A percentile compares a stretch with the other conserved stretches of the same genome.
These are phyloP conservation scores for Micronycteris hirsuta DNA, from an alignment of 2,113 vertebrate genomes.

Conservation along the genomic window DNA sequence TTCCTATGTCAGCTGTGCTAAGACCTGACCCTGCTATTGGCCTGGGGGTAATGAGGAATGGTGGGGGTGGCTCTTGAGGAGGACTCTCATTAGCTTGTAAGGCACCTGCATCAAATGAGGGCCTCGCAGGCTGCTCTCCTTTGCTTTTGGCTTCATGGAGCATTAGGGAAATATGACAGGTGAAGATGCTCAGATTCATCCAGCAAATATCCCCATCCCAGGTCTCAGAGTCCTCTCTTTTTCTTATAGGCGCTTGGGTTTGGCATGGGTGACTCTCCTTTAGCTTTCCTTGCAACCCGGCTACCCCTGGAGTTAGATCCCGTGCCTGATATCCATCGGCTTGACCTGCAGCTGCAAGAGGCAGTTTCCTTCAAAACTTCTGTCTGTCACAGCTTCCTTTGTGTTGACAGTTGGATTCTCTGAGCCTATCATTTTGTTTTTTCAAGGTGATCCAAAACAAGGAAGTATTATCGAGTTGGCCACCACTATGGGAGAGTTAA, in stretches of 20 bases:
- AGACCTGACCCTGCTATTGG: neutral
- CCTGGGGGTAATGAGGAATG: neutral
- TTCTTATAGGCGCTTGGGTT: neutral
- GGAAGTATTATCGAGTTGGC: neutral
- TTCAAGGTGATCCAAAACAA: neutral
- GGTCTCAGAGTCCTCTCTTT: neutral
- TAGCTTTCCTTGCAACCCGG: neutral
- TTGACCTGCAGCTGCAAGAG: neutral
- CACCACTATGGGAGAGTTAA: neutral
- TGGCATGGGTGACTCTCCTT: neutral
- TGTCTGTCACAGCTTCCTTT: neutral
- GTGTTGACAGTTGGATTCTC: neutral
- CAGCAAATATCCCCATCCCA: neutral
- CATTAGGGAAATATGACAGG: neutral
- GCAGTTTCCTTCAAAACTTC: neutral
- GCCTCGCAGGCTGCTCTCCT: neutral
- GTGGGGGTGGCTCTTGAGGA: neutral
- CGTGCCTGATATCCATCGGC: neutral
- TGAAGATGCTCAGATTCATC: neutral
- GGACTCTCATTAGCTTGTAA: neutral
- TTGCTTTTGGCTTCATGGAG: neutral
- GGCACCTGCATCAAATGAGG: neutral
- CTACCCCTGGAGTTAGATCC: neutral
- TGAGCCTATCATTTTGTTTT: neutral
- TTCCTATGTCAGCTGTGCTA: neutral